phyloP scores from a whole-genome alignment of 2,797 vertebrate genomes.

The Ceryle rudis region DNA sequence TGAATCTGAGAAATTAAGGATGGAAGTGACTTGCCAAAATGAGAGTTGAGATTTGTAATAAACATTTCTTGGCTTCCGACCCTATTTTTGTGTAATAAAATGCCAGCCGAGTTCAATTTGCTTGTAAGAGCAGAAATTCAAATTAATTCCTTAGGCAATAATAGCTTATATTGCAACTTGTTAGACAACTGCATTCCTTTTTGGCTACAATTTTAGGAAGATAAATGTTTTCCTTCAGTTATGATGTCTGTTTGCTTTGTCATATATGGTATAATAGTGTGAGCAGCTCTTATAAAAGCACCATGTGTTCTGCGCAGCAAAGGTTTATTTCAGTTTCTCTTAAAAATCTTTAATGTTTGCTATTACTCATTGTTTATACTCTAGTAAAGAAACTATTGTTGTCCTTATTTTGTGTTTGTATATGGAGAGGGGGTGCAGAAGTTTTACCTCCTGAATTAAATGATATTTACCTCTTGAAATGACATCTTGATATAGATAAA shows the following conservation, averaged over 20 bases:
- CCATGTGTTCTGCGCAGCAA: background rate
- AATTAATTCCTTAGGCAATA: background rate
- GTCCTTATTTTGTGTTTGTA: conserved; percentile 3
- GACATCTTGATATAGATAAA: background rate
- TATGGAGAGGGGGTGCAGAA: background rate
- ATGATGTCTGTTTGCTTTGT: background rate
- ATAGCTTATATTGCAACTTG: background rate
- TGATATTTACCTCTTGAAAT: background rate
- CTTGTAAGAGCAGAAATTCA: background rate
- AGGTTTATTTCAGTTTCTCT: background rate
- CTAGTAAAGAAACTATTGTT: background rate
- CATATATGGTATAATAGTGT: background rate
- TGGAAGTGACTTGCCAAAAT: background rate
- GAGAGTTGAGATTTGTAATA: background rate
- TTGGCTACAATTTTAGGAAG: background rate
- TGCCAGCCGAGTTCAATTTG: background rate
- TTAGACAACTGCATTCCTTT: background rate
- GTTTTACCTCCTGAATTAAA: background rate
- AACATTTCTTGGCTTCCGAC: background rate
- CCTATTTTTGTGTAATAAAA: background rate
- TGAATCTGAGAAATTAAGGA: background rate
- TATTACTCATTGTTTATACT: background rate
- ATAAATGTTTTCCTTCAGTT: background rate
- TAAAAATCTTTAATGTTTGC: background rate
- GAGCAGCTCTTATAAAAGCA: background rate